Evolutionary conservation across 2,797 vertebrate genomes (phyloP), one percentile per base, ranked within the genome.

Genomic region (Myotis vivesi): DNA sequence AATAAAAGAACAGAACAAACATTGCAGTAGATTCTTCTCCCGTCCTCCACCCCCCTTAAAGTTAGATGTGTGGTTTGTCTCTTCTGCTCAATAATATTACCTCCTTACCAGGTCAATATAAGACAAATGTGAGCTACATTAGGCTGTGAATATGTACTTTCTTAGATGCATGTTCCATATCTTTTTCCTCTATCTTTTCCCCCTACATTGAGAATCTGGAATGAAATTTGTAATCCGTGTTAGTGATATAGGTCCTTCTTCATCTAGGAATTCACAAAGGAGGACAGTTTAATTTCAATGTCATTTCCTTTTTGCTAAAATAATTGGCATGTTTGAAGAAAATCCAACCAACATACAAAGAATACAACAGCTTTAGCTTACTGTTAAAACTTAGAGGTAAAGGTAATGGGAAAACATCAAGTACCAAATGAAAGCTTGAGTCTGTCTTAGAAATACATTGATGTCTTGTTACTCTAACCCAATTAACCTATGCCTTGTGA

Each of bases 281-380:
- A 72, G 51, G 15, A 20, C 8, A 36, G 49, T 49, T 88, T 77
- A 75, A 20, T 66, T 80, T 79, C 17, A 6, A 36, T 87, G 49
- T 62, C 36, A 69, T 80, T 94, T 84, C 44, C 23, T 86, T 71
- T 81, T 89, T 85, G 11, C n/a, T 75, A 72, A 87, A 93, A 88
- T 46, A 79, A 72, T 62, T 81, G 75, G 82, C 17, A 15, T 5
- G 38, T n/a, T 66, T 41, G n/a, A 87, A 62, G 36, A 90, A 8
- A 77, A 84, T 87, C 69, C 64, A 57, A 46, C 6, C 30, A 66
- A 44, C 9, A 66, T 73, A n/a, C 17, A 33, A 57, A 87, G 36
- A 91, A 38, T 44, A 59, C 20, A 79, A n/a, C 15, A 66, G 2
- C 68, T 19, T 72, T 69, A 83, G 19, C 71, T 17, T 55, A 12